Evolutionary conservation across 2,888 invertebrate genomes (phyloP).

Genomic region (Pristionchus arcanus): DNA sequence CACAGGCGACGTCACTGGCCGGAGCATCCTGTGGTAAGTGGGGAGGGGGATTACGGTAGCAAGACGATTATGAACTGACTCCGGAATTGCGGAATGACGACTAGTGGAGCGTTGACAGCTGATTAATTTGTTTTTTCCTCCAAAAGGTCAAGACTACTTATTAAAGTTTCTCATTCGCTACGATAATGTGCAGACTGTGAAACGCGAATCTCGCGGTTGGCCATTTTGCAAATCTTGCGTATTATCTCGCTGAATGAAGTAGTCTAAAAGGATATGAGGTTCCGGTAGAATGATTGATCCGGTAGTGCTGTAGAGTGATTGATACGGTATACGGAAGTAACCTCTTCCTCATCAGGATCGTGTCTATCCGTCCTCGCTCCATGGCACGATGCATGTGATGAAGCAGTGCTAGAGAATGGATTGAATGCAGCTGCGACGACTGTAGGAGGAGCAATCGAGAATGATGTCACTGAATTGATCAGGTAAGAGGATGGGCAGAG

Average conservation of each 20-base stretch:
- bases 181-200: not conserved
- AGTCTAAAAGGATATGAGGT: not conserved
- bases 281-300: not conserved
- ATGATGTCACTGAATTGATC: slow-evolving; percentile 91
- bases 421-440: slow-evolving; percentile 94
- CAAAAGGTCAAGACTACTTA: too few relatives aligned
- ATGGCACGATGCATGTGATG: slow-evolving; percentile 63
- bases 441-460: slow-evolving; percentile 96
- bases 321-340: too few relatives aligned
- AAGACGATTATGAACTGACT: not conserved
- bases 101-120: too few relatives aligned
- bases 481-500: slow-evolving; percentile 25
- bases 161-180: too few relatives aligned
- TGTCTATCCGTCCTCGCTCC: slow-evolving; percentile 65
- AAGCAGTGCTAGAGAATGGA: slow-evolving; percentile 82
- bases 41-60: not conserved
- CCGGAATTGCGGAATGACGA: too few relatives aligned
- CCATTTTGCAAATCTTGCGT: not conserved
- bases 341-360: slow-evolving; percentile 62
- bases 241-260: not conserved
- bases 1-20: slow-evolving; percentile 90
- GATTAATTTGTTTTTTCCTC: too few relatives aligned
- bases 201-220: not conserved
- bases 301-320: too few relatives aligned
- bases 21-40: slow-evolving; percentile 81